Percentiles rank a stretch among this genome's conserved stretches.
These are phyloP conservation scores for Cariama cristata DNA, from an alignment of 2,113 vertebrate species.

Conservation along the genomic window DNA sequence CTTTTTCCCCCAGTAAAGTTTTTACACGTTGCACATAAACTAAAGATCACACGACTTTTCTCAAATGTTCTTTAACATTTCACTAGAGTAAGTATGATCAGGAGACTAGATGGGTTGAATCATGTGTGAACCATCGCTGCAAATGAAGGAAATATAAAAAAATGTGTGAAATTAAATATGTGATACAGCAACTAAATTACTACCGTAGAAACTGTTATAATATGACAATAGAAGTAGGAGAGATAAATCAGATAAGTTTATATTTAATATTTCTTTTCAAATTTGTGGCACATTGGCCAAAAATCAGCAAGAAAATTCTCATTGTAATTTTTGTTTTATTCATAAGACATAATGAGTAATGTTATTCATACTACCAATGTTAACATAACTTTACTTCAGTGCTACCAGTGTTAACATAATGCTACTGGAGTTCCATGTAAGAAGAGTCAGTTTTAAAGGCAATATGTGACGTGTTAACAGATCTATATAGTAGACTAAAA, in stretches of 20 bases:
- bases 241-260: neutral
- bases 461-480: neutral
- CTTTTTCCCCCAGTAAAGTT: neutral
- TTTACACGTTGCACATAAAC: neutral
- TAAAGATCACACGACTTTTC: neutral
- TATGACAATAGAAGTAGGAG: neutral
- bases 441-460: neutral
- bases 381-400: neutral
- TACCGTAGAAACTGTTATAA: neutral
- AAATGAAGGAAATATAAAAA: neutral
- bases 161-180: neutral
- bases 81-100: neutral
- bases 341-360: neutral
- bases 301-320: neutral
- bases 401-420: neutral
- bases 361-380: neutral
- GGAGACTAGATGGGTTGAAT: neutral
- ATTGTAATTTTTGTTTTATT: neutral
- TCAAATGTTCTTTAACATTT: neutral
- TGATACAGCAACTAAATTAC: neutral
- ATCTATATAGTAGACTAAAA: neutral
- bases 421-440: neutral
- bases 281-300: neutral
- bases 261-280: neutral
- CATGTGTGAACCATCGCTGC: neutral